These are phyloP conservation scores for Kryptolebias marmoratus DNA, from an alignment of 2,113 vertebrate genomes.

Conservation along the genomic window DNA sequence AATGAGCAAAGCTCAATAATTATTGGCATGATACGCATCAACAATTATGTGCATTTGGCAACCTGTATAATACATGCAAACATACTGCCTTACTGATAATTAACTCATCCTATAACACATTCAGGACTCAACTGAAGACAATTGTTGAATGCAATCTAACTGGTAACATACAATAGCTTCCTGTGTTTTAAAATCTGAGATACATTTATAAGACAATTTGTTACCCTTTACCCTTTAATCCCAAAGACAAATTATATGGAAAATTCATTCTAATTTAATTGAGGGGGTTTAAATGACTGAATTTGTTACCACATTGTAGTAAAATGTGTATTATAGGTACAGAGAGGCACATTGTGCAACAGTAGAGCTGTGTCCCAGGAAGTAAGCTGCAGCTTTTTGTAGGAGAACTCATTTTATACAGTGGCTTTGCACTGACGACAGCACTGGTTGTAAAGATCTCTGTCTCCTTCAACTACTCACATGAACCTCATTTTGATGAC, in stretches of 20 bases:
- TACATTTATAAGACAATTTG: slow-evolving; percentile 34
- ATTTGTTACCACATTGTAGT: slow-evolving; percentile 39
- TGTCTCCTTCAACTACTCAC: slow-evolving; percentile 37
- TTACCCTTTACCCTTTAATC: slow-evolving; percentile 46
- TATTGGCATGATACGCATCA: slow-evolving; percentile 3
- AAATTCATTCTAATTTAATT: slow-evolving; percentile 21
- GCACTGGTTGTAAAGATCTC: slow-evolving; percentile 65
- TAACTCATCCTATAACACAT: slow-evolving; percentile 12
- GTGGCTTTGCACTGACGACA: slow-evolving; percentile 77
- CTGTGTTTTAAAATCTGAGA: slow-evolving; percentile 26
- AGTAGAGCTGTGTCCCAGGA: slow-evolving; percentile 36
- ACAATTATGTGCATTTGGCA: neutral
- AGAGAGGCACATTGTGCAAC: slow-evolving; percentile 60
- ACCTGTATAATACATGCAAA: slow-evolving; percentile 22
- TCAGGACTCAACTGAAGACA: slow-evolving; percentile 36
- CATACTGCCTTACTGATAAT: slow-evolving; percentile 18
- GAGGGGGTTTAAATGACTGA: slow-evolving; percentile 17
- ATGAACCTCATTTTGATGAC: slow-evolving; percentile 49
- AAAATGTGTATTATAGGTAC: slow-evolving; percentile 36
- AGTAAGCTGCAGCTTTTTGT: slow-evolving; percentile 46
- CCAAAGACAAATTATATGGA: slow-evolving; percentile 45
- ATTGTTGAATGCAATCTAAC: slow-evolving; percentile 12
- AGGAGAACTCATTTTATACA: slow-evolving; percentile 55
- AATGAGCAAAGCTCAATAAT: slow-evolving; percentile 23
- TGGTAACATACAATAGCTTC: slow-evolving; percentile 26